These are phyloP conservation scores for Eristalis tenax DNA, from an alignment of 2,888 invertebrate genomes.

Conservation along the genomic window DNA sequence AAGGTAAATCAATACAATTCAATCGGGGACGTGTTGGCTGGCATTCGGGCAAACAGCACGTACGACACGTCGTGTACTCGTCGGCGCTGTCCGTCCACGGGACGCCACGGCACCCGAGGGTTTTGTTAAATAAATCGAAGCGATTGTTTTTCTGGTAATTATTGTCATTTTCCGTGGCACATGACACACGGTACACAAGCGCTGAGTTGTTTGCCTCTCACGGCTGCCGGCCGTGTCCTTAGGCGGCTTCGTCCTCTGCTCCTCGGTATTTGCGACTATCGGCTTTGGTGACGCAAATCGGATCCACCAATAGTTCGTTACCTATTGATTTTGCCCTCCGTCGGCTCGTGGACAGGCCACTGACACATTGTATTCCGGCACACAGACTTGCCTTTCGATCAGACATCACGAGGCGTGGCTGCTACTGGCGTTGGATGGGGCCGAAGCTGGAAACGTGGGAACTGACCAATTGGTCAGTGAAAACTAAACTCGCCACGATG, in stretches of 20 bases:
- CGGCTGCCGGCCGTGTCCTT: not conserved
- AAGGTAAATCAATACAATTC: conserved; percentile 16
- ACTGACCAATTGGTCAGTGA: too few species aligned
- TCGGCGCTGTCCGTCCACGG: not conserved
- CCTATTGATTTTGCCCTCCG: conserved; percentile 2
- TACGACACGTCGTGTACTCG: conserved; percentile 27
- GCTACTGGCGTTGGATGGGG: not conserved
- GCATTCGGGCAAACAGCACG: conserved; percentile 3
- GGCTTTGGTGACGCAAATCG: not conserved
- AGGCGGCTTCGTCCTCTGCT: not conserved
- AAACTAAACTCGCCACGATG: too few species aligned
- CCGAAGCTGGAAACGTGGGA: too few species aligned
- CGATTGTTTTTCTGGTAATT: conserved; percentile 13
- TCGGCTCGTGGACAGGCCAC: not conserved
- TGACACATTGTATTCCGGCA: not conserved
- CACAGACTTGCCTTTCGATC: not conserved
- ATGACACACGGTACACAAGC: not conserved
- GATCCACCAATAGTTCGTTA: not conserved
- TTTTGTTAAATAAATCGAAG: not conserved
- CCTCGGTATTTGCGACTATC: not conserved
- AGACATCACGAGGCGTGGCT: not conserved
- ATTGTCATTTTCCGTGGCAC: not conserved
- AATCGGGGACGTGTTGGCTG: conserved; percentile 21
- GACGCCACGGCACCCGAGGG: not conserved
- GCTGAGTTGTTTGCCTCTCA: not conserved